Conservation (phyloP, 2,888 invertebrate genomes). For the Caenorhabditis sp. region DNA sequence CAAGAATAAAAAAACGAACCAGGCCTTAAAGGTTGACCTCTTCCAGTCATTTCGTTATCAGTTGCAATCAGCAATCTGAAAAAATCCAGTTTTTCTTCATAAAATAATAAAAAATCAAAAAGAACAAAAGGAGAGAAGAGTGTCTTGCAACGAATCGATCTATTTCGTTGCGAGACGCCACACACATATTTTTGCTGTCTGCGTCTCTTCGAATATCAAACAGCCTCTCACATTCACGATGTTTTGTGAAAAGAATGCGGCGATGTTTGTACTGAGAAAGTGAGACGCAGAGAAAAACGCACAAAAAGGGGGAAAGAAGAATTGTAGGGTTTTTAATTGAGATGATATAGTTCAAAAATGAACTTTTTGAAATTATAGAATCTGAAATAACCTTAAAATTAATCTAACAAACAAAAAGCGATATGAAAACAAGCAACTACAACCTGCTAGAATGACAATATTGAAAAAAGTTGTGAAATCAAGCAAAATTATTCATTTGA, state of each 20-base stretch:
- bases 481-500: not conserved
- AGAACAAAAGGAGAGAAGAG: not conserved
- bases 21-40: conserved; percentile 9
- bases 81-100: not conserved
- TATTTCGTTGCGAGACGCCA: conserved; percentile 30
- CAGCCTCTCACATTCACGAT: not conserved
- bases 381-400: too few relatives aligned
- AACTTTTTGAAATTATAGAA: too few relatives aligned
- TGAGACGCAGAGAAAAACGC: conserved; percentile 8
- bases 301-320: too few relatives aligned
- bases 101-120: not conserved
- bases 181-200: not conserved
- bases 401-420: not conserved
- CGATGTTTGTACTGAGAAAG: not conserved
- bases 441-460: conserved; percentile 4
- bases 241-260: not conserved
- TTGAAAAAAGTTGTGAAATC: not conserved
- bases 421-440: not conserved
- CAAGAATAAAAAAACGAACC: too few relatives aligned
- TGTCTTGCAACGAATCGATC: conserved; percentile 16
- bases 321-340: too few relatives aligned
- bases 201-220: not conserved
- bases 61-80: conserved; percentile 7
- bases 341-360: too few relatives aligned
- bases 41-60: conserved; percentile 14